A percentile compares a stretch with the other conserved stretches of the same genome.
These are phyloP conservation scores for Coboldia fuscipes DNA, from an alignment of 1,140 invertebrate species.

Conservation along the genomic window DNA sequence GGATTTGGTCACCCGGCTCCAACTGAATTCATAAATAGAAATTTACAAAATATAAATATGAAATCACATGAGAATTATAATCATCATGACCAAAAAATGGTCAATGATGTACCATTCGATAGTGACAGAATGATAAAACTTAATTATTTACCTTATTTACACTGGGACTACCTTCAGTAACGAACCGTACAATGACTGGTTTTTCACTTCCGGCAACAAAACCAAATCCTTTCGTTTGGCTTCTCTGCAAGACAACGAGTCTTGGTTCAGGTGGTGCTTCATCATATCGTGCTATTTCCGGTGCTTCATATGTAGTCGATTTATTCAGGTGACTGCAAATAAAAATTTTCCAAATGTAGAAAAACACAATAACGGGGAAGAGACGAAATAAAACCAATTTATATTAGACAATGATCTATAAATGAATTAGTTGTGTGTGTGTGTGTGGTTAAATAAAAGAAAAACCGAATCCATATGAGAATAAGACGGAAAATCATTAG, in stretches of 20 bases:
- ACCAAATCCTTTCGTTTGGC: slow-evolving; percentile 64
- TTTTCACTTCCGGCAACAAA: slow-evolving; percentile 83
- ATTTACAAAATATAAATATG: not conserved
- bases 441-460: no score
- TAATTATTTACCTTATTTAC: slow-evolving; percentile 39
- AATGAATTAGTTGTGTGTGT: no score
- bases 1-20: slow-evolving; percentile 73
- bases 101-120: not conserved
- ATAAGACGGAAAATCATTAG: not conserved
- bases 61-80: not conserved
- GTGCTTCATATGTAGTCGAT: slow-evolving; percentile 69
- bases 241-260: slow-evolving; percentile 44
- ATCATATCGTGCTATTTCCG: slow-evolving; percentile 30
- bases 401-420: no score
- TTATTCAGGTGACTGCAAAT: slow-evolving; percentile 66
- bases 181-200: slow-evolving; percentile 74
- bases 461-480: no score
- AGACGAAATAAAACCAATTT: no score
- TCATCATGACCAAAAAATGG: not conserved
- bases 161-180: slow-evolving; percentile 71
- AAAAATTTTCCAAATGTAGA: not conserved
- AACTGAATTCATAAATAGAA: slow-evolving; percentile 25
- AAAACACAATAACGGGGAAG: no score
- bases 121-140: not conserved
- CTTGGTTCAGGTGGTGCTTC: slow-evolving; percentile 51